phyloP scores from a whole-genome alignment of 1,140 invertebrate genomes.

The Sogatella furcifera region DNA sequence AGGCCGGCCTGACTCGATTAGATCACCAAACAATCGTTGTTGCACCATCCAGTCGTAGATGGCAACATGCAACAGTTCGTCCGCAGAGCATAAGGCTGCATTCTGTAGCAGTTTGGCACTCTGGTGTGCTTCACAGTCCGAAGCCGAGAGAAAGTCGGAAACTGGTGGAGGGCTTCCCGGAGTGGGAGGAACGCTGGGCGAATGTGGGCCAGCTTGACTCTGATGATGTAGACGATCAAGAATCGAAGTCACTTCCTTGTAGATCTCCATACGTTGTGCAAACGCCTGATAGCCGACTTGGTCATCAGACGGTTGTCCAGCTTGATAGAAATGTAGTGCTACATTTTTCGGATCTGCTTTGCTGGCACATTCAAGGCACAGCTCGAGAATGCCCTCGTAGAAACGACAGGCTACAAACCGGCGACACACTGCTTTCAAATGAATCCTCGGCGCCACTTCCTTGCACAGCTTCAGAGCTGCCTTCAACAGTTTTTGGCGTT shows the following conservation, averaged over 20 bases:
- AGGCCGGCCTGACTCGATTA: constrained; percentile 66
- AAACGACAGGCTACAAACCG: constrained; percentile 65
- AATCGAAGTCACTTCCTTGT: constrained; percentile 73
- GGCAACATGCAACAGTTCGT: constrained; percentile 81
- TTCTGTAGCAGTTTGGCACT: not conserved
- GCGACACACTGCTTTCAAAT: constrained; percentile 64
- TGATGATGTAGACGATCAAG: constrained; percentile 67
- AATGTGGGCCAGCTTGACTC: constrained; percentile 41
- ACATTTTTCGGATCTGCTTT: constrained; percentile 81
- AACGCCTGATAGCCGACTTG: constrained; percentile 60
- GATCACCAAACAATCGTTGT: constrained; percentile 59
- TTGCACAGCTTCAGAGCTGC: constrained; percentile 76
- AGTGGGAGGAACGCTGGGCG: constrained; percentile 33
- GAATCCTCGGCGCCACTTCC: constrained; percentile 66
- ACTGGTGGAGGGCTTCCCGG: constrained; percentile 26
- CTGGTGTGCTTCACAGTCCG: not conserved
- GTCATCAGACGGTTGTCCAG: constrained; percentile 69
- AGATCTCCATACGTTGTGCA: constrained; percentile 68
- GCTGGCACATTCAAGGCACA: constrained; percentile 71
- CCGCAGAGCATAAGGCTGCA: constrained; percentile 32
- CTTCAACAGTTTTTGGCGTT: constrained; percentile 58
- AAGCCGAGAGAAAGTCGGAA: not conserved
- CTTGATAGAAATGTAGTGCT: constrained; percentile 80
- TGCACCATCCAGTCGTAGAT: constrained; percentile 91
- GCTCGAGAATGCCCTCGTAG: constrained; percentile 79